These are phyloP conservation scores for Xestia xanthographa DNA, from an alignment of 2,888 invertebrate species.

Conservation along the genomic window DNA sequence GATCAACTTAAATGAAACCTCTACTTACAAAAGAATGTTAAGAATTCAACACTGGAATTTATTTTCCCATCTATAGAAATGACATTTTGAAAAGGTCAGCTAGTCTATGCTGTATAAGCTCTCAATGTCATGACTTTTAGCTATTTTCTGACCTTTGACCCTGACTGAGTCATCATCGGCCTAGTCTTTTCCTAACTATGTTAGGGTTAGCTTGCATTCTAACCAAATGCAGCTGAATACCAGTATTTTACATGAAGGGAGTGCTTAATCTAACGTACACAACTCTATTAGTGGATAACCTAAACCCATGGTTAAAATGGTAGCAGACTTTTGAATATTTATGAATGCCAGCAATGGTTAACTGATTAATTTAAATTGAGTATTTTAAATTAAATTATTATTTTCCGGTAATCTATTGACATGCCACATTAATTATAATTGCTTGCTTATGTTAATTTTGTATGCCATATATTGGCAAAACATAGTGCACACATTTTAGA, in stretches of 20 bases:
- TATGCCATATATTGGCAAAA: too few relatives aligned
- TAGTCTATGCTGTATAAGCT: not conserved
- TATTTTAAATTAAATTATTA: too few relatives aligned
- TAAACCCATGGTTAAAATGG: not conserved
- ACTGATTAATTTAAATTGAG: too few relatives aligned
- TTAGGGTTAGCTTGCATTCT: not conserved
- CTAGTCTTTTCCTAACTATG: not conserved
- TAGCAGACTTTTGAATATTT: not conserved
- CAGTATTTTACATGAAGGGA: not conserved
- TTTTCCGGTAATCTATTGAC: too few relatives aligned
- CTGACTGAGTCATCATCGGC: not conserved
- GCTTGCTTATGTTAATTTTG: too few relatives aligned
- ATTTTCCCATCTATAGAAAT: not conserved
- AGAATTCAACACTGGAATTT: constrained; percentile 27
- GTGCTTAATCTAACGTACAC: not conserved
- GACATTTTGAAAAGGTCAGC: constrained; percentile 32
- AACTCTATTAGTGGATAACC: not conserved
- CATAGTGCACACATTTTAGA: too few relatives aligned
- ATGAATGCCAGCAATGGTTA: not conserved
- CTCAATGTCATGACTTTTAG: constrained; percentile 6
- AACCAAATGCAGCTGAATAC: not conserved
- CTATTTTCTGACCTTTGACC: not conserved
- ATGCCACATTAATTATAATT: too few relatives aligned
- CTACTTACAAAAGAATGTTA: not conserved
- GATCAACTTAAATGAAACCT: constrained; percentile 19